Conservation (phyloP, 2,888 invertebrate species). For the Drymonia ruficornis region DNA sequence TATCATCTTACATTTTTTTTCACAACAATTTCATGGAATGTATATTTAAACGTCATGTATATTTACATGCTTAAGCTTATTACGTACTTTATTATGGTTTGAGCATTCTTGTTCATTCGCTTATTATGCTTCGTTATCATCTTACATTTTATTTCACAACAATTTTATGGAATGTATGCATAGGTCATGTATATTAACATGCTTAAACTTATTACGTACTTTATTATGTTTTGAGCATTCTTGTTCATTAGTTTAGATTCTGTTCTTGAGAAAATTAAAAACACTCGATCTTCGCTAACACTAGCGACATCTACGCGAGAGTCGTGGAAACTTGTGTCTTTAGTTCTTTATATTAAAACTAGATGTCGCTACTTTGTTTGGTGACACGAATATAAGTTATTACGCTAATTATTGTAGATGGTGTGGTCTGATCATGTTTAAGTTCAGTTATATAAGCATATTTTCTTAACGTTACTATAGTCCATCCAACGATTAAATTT, state of each 20-base stretch:
- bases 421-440: too few species aligned
- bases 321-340: background rate
- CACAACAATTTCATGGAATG: conserved; percentile 3
- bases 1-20: conserved; percentile 1
- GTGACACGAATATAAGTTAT: too few species aligned
- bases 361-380: background rate
- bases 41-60: background rate
- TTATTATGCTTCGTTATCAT: too few species aligned
- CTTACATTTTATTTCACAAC: conserved; percentile 7
- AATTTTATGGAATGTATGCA: conserved; percentile 2
- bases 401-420: too few species aligned
- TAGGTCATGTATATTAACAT: too few species aligned
- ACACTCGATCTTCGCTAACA: background rate
- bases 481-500: too few species aligned
- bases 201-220: too few species aligned
- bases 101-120: conserved; percentile 25
- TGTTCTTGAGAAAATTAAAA: too few species aligned
- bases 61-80: too few species aligned
- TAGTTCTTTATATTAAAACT: background rate
- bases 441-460: too few species aligned
- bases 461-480: too few species aligned
- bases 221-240: conserved; percentile 31
- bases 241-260: too few species aligned
- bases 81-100: conserved; percentile 21
- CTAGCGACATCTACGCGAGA: background rate